Percentiles rank a stretch among this genome's conserved stretches.
phyloP scores from a whole-genome alignment of 2,888 invertebrate species.

The Anodontia alba region DNA sequence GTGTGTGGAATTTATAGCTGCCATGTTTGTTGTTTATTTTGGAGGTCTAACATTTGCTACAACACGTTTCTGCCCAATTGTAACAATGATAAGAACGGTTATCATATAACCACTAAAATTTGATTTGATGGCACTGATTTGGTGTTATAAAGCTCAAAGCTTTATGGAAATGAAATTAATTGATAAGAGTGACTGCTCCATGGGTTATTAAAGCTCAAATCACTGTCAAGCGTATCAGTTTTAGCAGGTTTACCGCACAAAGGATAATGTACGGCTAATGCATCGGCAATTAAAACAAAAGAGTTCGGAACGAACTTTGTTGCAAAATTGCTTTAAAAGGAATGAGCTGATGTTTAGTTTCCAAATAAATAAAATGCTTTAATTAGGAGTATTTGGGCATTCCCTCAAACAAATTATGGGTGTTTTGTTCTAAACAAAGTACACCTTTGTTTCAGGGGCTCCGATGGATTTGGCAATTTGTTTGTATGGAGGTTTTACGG shows the following conservation, averaged over 20 bases:
- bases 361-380: too few species aligned
- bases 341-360: not conserved
- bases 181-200: not conserved
- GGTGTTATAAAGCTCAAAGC: not conserved
- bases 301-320: not conserved
- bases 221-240: not conserved
- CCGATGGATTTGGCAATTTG: constrained; percentile 5
- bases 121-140: not conserved
- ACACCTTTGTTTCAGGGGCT: not conserved
- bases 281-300: not conserved
- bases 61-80: not conserved
- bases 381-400: not conserved
- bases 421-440: not conserved
- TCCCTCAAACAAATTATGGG: not conserved
- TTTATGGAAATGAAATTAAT: not conserved
- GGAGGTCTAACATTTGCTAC: not conserved
- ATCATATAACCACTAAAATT: not conserved
- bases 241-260: constrained; percentile 10
- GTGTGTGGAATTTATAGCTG: not conserved
- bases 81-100: not conserved
- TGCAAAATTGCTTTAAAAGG: not conserved
- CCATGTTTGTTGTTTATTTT: not conserved
- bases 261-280: not conserved
- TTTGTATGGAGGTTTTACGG: too few species aligned
- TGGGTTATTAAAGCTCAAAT: not conserved